These are phyloP conservation scores for Oryzias woworae DNA, from an alignment of 2,113 vertebrate species.

Conservation along the genomic window DNA sequence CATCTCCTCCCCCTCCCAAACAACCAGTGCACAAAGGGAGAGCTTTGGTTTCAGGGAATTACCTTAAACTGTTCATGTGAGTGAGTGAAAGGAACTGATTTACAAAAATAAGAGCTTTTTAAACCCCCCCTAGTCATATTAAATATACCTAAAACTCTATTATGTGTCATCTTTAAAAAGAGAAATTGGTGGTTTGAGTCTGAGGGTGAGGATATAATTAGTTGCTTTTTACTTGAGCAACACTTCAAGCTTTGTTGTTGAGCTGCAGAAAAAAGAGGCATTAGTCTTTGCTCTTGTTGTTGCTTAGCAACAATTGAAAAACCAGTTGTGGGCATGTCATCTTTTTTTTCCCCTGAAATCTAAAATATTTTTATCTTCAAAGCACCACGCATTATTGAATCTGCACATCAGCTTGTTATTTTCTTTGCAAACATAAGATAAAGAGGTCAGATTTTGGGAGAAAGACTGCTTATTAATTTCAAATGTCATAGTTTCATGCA, in stretches of 20 bases:
- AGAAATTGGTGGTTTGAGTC: no score
- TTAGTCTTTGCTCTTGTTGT: conserved; percentile 54
- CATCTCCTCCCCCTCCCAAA: no score
- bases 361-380: conserved; percentile 56
- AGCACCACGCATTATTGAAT: conserved; percentile 22
- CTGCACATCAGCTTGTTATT: conserved; percentile 13
- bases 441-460: conserved; percentile 37
- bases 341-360: conserved; percentile 31
- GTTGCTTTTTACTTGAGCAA: background rate
- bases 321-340: conserved; percentile 33
- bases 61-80: no score
- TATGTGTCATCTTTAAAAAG: no score
- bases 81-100: no score
- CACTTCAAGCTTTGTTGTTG: conserved; percentile 19
- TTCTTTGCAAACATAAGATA: conserved; percentile 13
- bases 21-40: no score
- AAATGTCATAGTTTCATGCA: conserved; percentile 12
- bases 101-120: no score
- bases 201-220: no score
- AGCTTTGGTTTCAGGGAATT: no score
- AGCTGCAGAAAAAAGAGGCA: conserved; percentile 27
- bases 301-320: conserved; percentile 71
- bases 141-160: no score
- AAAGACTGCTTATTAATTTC: conserved; percentile 29
- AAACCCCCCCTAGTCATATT: no score